Base-by-base conservation (phyloP, 2,797 vertebrate species). In the Aeoliscus strigatus region DNA sequence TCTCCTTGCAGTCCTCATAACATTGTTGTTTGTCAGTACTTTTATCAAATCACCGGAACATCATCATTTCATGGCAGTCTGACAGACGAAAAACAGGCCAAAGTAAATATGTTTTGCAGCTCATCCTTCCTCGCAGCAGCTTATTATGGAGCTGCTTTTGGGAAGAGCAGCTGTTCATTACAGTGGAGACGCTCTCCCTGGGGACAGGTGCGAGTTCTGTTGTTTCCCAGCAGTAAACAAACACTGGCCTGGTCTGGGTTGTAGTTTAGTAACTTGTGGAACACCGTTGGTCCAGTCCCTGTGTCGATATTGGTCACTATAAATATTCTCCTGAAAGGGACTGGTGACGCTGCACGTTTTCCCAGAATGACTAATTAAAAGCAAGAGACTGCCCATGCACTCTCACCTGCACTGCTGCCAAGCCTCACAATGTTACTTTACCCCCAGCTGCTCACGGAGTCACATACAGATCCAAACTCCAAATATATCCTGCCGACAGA, bases 81-180 rank as follows among this genome's bases (percentile, higher is more conserved):
- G n/a, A n/a, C n/a, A n/a, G n/a, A n/a, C n/a, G n/a, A 47, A 39
- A 42, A 41, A 44, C 40, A 50, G 9, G n/a, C 9, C 7, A 2
- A 3, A 39, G 27, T 58, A 42, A 46, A 53, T 37, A 29, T 25
- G 14, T 52, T 51, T 32, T 12, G 39, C 7, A 17, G 18, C 34
- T 39, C 32, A 18, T 43, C 15, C 46, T 30, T 36, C 30, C 55
- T 60, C 59, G 50, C 39, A 33, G 62, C 61, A 60, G 41, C 24
- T 60, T 53, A 54, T 64, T 57, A 42, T 55, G 33, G 46, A 1
- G 30, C 30, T 58, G 53, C 23, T 39, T 39, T 38, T 52, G 10
- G n/a, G n/a, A n/a, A n/a, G n/a, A n/a, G n/a, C n/a, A n/a, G n/a
- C n/a, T n/a, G n/a, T n/a, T n/a, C n/a, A n/a, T n/a, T n/a, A n/a